A percentile compares a stretch with the other conserved stretches of the same genome.
phyloP scores from a whole-genome alignment of 2,113 vertebrate species.

The Egretta garzetta region DNA sequence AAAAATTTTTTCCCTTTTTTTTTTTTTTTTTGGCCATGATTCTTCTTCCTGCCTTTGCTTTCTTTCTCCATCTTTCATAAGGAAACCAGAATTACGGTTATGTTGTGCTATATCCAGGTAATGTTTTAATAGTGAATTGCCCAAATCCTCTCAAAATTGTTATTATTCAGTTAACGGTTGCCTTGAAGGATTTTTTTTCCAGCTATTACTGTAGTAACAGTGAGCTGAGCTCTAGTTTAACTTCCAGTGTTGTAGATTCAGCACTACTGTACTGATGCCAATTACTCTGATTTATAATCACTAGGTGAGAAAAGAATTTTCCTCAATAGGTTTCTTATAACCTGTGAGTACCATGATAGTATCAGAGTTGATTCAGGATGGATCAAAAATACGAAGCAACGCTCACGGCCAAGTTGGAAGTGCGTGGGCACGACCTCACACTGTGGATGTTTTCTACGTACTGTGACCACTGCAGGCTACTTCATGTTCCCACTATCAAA shows the following conservation, averaged over 20 bases:
- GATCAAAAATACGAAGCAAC: not conserved
- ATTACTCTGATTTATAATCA: not conserved
- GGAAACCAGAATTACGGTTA: not conserved
- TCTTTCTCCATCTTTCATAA: not conserved
- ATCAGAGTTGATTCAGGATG: not conserved
- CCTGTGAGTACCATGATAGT: not conserved
- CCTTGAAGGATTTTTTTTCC: not conserved
- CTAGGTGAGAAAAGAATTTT: not conserved
- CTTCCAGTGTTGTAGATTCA: not conserved
- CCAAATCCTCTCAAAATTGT: not conserved
- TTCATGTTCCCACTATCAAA: not conserved
- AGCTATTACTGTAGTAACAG: not conserved
- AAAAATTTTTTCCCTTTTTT: not conserved
- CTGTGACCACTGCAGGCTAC: not conserved
- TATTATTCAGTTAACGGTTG: not conserved
- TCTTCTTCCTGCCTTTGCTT: not conserved
- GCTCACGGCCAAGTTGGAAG: not conserved
- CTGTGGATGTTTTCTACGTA: not conserved
- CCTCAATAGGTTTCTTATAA: not conserved
- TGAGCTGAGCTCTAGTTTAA: not conserved
- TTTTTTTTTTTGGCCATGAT: not conserved
- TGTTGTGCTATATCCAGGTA: not conserved
- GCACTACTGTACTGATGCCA: not conserved
- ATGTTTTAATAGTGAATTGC: not conserved
- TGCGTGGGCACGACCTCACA: not conserved